Conservation (phyloP, 1,140 invertebrate genomes). For the Caerostris darwini region DNA sequence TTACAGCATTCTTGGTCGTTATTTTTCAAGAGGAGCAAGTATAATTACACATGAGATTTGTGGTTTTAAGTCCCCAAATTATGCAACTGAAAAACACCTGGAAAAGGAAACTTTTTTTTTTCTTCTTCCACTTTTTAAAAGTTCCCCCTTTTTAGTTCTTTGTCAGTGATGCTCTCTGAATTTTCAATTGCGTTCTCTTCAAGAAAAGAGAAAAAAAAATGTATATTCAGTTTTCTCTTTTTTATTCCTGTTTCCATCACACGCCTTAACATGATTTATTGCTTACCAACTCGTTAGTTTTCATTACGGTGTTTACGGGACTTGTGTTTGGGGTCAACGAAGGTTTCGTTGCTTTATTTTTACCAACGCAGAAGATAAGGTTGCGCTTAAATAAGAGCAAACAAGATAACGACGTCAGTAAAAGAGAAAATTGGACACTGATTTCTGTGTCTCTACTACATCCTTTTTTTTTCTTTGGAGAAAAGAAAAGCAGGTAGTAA, state of each 20-base stretch:
- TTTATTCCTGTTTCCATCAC: neutral
- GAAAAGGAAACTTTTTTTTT: neutral
- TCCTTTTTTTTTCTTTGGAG: neutral
- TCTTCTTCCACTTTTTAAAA: neutral
- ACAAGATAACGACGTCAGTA: neutral
- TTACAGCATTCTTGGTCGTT: neutral
- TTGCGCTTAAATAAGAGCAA: neutral
- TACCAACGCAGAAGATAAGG: neutral
- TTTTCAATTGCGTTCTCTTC: neutral
- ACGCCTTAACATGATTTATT: neutral
- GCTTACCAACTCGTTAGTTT: neutral
- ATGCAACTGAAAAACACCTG: neutral
- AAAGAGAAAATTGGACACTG: neutral
- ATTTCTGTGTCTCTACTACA: neutral
- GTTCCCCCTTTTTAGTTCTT: neutral
- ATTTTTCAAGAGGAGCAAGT: neutral
- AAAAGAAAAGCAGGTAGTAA: neutral
- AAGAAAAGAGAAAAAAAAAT: neutral
- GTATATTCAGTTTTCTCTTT: neutral
- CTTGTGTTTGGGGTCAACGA: neutral
- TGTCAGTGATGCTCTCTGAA: neutral
- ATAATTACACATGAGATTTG: conserved; percentile 53
- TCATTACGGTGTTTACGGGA: neutral
- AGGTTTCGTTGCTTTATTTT: neutral
- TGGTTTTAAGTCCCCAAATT: neutral